Evolutionary conservation across 2,113 vertebrate species (phyloP), one percentile per base, ranked within the genome.

Genomic region (Edolisoma coerulescens): DNA sequence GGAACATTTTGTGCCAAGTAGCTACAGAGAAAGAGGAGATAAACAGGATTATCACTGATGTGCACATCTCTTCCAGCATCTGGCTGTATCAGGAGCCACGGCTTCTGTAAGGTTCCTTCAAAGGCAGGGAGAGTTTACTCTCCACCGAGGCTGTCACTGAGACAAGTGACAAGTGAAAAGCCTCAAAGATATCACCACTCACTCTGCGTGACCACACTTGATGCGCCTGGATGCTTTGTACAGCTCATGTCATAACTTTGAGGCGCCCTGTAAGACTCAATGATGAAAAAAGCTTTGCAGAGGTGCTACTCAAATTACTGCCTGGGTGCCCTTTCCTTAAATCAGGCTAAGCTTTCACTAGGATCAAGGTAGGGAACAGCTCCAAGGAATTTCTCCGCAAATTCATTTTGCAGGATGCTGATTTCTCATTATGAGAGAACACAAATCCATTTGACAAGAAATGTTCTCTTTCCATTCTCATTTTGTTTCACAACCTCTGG

Each of bases 391-490:
- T 93, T 84, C 64, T 84, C 83, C 1, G 1, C 76, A 79, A 88
- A 93, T 61, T 92, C 83, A 89, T 93, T 92, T 90, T 93, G 76
- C 74, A 90, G 86, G 65, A 93, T 81, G 90, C 60, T 84, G 92
- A 84, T 96, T 95, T 96, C 93, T 94, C 57, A 84, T 92, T 93
- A 88, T 50, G 73, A 90, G 64, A 84, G 64, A 94, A 84, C 87
- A 93, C 85, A 92, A 92, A 94, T 82, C 76, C 77, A 65, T 86
- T 92, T 81, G 86, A 90, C n/a, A 75, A 78, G 49, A 89, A 81
- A 69, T 17, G 73, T 73, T 92, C 84, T 79, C 49, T 82, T 79
- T 85, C 84, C 35, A 20, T 61, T 89, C 84, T 93, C 63, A 91
- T 91, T 94, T 90, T 87, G 83, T 92, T 96, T 92, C 90, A 76